Evolutionary conservation across 2,888 invertebrate genomes (phyloP), one percentile per base, ranked within the genome.

Genomic region (Synergus gifuensis): DNA sequence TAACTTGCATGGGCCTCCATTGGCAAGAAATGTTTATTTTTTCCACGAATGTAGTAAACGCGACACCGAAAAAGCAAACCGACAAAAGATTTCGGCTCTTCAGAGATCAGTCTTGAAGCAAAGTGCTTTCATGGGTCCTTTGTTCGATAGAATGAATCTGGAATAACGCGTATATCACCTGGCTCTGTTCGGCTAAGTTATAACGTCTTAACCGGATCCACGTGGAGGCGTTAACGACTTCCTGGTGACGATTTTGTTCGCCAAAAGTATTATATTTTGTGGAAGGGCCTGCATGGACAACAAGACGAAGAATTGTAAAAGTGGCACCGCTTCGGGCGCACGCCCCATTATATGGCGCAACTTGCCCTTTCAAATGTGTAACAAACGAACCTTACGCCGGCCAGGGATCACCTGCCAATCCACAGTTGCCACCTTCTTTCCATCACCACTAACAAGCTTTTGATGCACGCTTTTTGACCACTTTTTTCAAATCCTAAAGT

Each of bases 301-400:
- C 82, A 78, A 80, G 78, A 60, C 62, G 67, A 76, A 58, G 73
- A 42, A 81, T 81, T 73, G 78, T 64, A 64, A 67, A 16, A 60
- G 76, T 78, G 82, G 81, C 86, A 84, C 79, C 81, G 80, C 44
- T 80, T 80, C 82, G 82, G 77, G 87, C 84, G 87, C 85, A 85
- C 86, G 86, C 82, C 85, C 88, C 85, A 87, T 88, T 88, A 85
- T 86, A 84, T 83, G 84, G 80, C 82, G 84, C 85, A 86, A 85
- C 78, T 78, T 81, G 78, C 82, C 64, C 82, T 86, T 85, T 85
- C 80, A 84, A 36, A 81, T 83, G 82, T 82, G 79, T 83, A 83
- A 84, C 84, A 85, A 87, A 83, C 83, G 83, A 73, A 77, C 79
- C 80, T 81, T 83, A 79, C 83, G 82, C 69, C 78, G 81, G 77